Base-by-base conservation (phyloP, 2,113 vertebrate genomes). In the Hippocampus comes region DNA sequence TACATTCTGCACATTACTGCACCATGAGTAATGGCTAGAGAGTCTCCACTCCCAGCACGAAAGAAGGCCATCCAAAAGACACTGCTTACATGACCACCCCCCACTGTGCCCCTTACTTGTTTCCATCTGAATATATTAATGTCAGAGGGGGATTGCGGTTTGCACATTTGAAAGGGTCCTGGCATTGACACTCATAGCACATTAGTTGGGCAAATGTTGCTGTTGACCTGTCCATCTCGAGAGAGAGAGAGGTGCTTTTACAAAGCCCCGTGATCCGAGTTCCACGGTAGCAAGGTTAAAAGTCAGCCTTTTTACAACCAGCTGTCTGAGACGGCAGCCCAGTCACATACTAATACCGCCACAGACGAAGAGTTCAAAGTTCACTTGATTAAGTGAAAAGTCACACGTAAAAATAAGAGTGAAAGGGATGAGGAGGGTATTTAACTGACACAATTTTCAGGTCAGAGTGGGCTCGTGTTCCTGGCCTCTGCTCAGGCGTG, bases 21-120 rank as follows among this genome's bases (percentile, higher is more conserved):
- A 84, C 75, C 81, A 88, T 94, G 96, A 96, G 93, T 95, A 95
- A 95, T 83, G 63, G 89, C 86, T 74, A 88, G 86, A 78, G 84
- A 89, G 88, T 87, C 27, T 85, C 56, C 84, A 78, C 83, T 80
- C 86, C 84, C 75, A 84, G 78, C 81, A 73, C 89, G 87, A 92
- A 92, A 89, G 72, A 85, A 90, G 89, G 89, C 89, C 87, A 89
- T 89, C 85, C 69, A 89, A 86, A 72, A 81, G 86, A 89, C 90
- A 76, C 76, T 74, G 75, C 88, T 74, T 68, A 78, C 10, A 70
- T 77, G 71, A 79, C 77, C 75, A 65, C 74, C 83, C 77, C 77
- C 73, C 70, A 82, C 79, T 25, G 21, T 43, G 70, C 77, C 77
- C 77, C 73, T 78, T 60, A 76, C 79, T 84, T 68, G 73, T 78